Evolutionary conservation across 2,113 vertebrate species (phyloP).

Genomic region (Penelope pileata): DNA sequence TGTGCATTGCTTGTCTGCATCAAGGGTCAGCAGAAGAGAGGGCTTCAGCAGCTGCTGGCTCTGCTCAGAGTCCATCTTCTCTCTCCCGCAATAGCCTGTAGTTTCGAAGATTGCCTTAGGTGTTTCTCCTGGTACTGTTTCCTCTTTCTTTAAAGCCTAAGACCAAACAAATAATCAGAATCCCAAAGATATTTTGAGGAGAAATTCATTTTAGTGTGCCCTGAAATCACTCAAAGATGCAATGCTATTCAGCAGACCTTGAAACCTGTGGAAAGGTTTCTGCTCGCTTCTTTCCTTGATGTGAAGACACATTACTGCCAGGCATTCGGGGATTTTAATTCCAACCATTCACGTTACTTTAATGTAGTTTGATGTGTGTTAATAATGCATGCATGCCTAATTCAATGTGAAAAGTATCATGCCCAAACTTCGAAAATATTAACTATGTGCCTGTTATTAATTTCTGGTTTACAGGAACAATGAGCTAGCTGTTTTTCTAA

Average conservation of each 20-base stretch:
- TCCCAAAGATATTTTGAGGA: background rate
- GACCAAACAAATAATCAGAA: background rate
- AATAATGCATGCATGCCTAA: constrained; percentile 58
- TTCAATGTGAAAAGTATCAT: constrained; percentile 4
- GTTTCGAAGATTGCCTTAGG: background rate
- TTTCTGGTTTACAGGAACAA: constrained; percentile 9
- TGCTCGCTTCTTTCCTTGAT: constrained; percentile 4
- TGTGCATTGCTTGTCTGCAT: background rate
- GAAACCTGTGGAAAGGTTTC: constrained; percentile 12
- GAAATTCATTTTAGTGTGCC: background rate
- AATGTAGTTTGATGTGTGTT: constrained; percentile 60
- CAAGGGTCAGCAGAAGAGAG: background rate
- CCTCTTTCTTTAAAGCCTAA: background rate
- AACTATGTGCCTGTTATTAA: constrained; percentile 38
- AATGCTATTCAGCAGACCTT: background rate
- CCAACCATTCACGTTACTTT: constrained; percentile 55
- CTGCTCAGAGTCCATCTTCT: background rate
- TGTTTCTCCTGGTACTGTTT: background rate
- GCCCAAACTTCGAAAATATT: constrained; percentile 5
- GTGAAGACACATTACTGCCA: constrained; percentile 25
- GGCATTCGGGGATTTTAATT: constrained; percentile 52
- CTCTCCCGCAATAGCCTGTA: background rate
- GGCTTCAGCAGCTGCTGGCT: background rate
- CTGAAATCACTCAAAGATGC: background rate
- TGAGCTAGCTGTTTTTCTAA: background rate